These are phyloP conservation scores for Myotis yumanensis DNA, from an alignment of 2,113 vertebrate genomes.

Conservation along the genomic window DNA sequence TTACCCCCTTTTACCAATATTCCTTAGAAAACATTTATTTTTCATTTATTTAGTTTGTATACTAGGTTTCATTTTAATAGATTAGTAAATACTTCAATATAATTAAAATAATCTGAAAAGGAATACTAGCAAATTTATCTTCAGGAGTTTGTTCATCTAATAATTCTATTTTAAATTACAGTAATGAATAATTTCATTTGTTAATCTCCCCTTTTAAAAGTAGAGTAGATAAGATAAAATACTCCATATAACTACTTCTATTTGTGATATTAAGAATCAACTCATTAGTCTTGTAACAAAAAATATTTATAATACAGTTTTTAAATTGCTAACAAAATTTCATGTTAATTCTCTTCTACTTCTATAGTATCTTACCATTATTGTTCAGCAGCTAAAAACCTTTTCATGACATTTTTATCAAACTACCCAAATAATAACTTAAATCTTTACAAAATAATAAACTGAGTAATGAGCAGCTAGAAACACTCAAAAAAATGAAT, in stretches of 20 bases:
- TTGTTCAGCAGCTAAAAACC: neutral
- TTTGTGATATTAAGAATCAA: slow-evolving; percentile 23
- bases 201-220: slow-evolving; percentile 18
- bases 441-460: slow-evolving; percentile 5
- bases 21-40: slow-evolving; percentile 36
- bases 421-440: neutral
- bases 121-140: neutral
- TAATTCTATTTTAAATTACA: slow-evolving; percentile 42
- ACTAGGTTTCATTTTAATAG: neutral
- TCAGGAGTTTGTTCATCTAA: slow-evolving; percentile 40
- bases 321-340: slow-evolving; percentile 27
- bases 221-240: slow-evolving; percentile 17
- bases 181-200: slow-evolving; percentile 24
- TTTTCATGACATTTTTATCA: neutral
- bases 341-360: slow-evolving; percentile 13
- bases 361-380: slow-evolving; percentile 10
- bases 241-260: neutral
- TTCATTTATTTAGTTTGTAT: slow-evolving; percentile 28
- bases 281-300: neutral
- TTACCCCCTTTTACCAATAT: slow-evolving; percentile 11
- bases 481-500: slow-evolving; percentile 50
- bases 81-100: slow-evolving; percentile 17
- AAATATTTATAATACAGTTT: slow-evolving; percentile 31
- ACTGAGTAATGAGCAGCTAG: neutral
- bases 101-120: slow-evolving; percentile 51